Evolutionary conservation across 2,888 invertebrate species (phyloP).

Genomic region (Drosophila mercatorum): DNA sequence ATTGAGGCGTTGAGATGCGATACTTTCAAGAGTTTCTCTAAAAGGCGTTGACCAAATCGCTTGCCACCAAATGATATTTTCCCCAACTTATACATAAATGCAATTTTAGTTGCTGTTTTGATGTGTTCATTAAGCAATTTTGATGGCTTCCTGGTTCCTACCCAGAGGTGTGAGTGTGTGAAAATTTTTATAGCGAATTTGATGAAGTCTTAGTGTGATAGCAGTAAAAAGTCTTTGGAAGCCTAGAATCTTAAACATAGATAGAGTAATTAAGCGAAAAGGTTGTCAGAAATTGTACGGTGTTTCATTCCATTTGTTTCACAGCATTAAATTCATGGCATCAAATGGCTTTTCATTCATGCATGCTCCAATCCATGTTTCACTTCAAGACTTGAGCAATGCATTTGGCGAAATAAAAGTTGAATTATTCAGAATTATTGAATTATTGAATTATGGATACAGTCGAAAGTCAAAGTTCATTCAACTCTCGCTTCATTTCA

Average conservation of each 20-base stretch:
- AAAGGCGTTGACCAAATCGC: slow-evolving; percentile 52
- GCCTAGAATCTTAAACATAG: not conserved
- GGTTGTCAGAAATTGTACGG: not conserved
- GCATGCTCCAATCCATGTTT: not conserved
- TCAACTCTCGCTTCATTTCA: slow-evolving; percentile 9
- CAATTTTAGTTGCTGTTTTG: slow-evolving; percentile 70
- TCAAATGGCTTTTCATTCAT: not conserved
- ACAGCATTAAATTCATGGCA: not conserved
- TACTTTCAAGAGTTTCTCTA: slow-evolving; percentile 64
- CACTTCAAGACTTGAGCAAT: not conserved
- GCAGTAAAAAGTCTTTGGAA: not conserved
- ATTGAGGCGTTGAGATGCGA: slow-evolving; percentile 59
- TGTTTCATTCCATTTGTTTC: not conserved
- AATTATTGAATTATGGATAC: not conserved
- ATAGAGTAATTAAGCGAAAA: not conserved
- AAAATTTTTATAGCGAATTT: not conserved
- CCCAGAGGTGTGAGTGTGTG: slow-evolving; percentile 32
- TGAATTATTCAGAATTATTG: no score
- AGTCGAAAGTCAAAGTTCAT: not conserved
- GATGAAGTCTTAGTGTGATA: not conserved
- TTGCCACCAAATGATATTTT: slow-evolving; percentile 39
- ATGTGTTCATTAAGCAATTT: slow-evolving; percentile 75
- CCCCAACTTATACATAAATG: slow-evolving; percentile 60
- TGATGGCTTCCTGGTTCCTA: slow-evolving; percentile 9
- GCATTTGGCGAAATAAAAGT: no score